Evolutionary conservation across 1,140 invertebrate species (phyloP), one percentile per base, ranked within the genome.

Genomic region (Bombus consobrinus): DNA sequence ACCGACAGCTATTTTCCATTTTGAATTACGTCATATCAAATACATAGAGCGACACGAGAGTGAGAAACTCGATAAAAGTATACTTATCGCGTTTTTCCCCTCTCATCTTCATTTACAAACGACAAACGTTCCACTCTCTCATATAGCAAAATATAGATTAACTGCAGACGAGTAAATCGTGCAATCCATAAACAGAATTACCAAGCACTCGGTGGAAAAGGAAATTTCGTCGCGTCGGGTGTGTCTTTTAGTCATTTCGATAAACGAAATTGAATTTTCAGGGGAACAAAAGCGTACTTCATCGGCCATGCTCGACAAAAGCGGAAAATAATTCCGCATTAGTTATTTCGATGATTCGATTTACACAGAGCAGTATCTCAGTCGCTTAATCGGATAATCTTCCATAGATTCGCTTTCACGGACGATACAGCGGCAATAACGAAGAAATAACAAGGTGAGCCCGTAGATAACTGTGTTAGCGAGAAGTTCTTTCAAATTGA

Each of bases 261-360:
- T 34, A 43, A 81, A 59, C 18, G 74, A 53, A 84, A 84, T 84
- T 59, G 47, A 69, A 59, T 84, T 84, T 47, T 34, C 74, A 10
- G 59, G 8, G 25, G 37, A 39, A 78, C 73, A 69, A 83, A 83
- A 57, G 81, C 43, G 74, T 34, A 53, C 39, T 25, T 12, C 10
- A 62, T 28, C n/a, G 18, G 32, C 28, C n/a, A 22, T 43, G 74
- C 57, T 85, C 68, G 69, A 81, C 62, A 69, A 75, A 87, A 53
- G 79, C 71, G 77, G 62, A 88, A 89, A 75, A 88, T 62, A 87
- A 64, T 75, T 75, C 47, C 53, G 9, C 62, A 53, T n/a, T n/a
- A 57, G 62, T 87, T 87, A 81, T 71, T 78, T 59, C 73, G 72
- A 80, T 83, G 43, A 89, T 85, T 89, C 78, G 83, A 89, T 89